These are phyloP conservation scores for Drosophila suzukii DNA, from an alignment of 1,140 invertebrate genomes.

Conservation along the genomic window DNA sequence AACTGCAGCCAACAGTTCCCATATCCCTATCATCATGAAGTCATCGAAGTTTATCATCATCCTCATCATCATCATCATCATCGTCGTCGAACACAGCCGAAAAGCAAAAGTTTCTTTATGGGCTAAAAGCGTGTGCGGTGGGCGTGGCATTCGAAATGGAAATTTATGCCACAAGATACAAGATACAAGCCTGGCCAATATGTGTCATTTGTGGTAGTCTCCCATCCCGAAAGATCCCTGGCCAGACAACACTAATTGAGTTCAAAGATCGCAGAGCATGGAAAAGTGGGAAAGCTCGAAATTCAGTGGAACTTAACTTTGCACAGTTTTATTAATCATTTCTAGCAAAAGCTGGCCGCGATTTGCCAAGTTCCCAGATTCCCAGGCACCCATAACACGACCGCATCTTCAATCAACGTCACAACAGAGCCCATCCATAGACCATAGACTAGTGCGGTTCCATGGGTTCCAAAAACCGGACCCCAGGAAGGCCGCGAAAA, in stretches of 20 bases:
- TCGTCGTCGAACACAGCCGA: conserved; percentile 22
- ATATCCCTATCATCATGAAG: conserved; percentile 56
- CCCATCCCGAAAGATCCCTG: conserved; percentile 8
- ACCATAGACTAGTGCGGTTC: conserved; percentile 13
- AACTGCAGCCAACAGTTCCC: conserved; percentile 27
- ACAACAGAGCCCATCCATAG: conserved; percentile 19
- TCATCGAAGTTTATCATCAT: conserved; percentile 79
- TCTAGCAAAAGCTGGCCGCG: conserved; percentile 8
- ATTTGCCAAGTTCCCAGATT: conserved; percentile 50
- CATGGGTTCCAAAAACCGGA: conserved; percentile 20
- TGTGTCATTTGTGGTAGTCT: conserved; percentile 66
- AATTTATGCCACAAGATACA: conserved; percentile 56
- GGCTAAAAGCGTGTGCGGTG: conserved; percentile 67
- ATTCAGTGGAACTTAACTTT: conserved; percentile 48
- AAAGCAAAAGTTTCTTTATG: conserved; percentile 58
- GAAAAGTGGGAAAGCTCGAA: conserved; percentile 58
- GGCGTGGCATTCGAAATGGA: conserved; percentile 73
- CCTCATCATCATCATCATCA: conserved; percentile 39
- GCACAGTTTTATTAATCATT: conserved; percentile 63
- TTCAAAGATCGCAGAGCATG: conserved; percentile 61
- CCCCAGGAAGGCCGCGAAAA: conserved; percentile 59
- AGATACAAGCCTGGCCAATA: conserved; percentile 43
- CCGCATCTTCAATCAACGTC: conserved; percentile 81
- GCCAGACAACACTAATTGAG: conserved; percentile 70
- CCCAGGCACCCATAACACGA: conserved; percentile 73